Evolutionary conservation across 2,797 vertebrate genomes (phyloP).

Genomic region (Sebastes kiyomatsui): DNA sequence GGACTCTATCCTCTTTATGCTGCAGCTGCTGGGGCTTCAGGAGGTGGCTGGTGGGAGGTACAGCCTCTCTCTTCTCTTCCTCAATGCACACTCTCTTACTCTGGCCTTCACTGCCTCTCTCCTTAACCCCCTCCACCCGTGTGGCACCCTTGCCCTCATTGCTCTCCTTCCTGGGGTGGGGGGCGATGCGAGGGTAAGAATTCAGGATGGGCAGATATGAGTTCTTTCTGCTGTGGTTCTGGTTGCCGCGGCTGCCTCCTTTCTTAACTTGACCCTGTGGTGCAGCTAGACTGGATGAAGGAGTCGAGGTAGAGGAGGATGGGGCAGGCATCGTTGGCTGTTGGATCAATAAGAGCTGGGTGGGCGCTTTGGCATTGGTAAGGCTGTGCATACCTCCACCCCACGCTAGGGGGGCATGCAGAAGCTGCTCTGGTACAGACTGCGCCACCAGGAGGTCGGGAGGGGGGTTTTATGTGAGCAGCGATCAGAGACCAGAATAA

Average conservation of each 20-base stretch:
- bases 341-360: constrained; percentile 73
- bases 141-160: constrained; percentile 12
- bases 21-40: constrained; percentile 32
- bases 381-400: constrained; percentile 45
- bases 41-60: constrained; percentile 51
- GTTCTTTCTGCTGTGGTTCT: constrained; percentile 48
- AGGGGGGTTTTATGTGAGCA: constrained; percentile 32
- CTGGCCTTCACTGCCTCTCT: constrained; percentile 53
- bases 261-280: constrained; percentile 36
- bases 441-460: constrained; percentile 54
- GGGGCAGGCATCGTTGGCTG: constrained; percentile 50
- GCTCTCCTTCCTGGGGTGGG: constrained; percentile 74
- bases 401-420: constrained; percentile 48
- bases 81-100: constrained; percentile 76
- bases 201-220: constrained; percentile 80
- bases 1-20: constrained; percentile 28
- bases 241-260: constrained; percentile 5
- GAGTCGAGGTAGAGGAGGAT: neutral
- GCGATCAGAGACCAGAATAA: constrained; percentile 13
- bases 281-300: neutral
- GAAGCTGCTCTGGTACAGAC: constrained; percentile 63
- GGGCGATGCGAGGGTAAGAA: constrained; percentile 80
- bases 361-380: constrained; percentile 42
- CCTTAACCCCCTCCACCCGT: constrained; percentile 20
- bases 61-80: constrained; percentile 53